Evolutionary conservation across 2,888 invertebrate species (phyloP).

Genomic region (Lasioglossum lativentre): DNA sequence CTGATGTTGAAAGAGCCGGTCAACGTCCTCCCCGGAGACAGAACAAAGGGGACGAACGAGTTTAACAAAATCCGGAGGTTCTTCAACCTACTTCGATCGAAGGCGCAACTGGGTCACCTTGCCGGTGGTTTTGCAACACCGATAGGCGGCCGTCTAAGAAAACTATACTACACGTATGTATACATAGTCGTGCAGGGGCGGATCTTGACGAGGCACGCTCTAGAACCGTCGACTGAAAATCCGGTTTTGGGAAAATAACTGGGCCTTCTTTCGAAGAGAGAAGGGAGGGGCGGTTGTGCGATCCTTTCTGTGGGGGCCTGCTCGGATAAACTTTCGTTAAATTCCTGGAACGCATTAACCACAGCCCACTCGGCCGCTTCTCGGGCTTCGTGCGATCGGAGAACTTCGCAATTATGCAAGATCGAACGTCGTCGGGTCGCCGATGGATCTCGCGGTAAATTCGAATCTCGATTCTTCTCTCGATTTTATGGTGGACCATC

Average conservation of each 20-base stretch:
- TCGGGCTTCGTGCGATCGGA: slow-evolving; percentile 26
- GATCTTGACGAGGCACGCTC: slow-evolving; percentile 6
- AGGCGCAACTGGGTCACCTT: slow-evolving; percentile 80
- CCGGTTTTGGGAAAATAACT: slow-evolving; percentile 79
- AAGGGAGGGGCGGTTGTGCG: not conserved
- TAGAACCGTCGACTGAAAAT: slow-evolving; percentile 70
- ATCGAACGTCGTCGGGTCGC: not conserved
- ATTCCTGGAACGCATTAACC: slow-evolving; percentile 73
- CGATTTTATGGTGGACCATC: not conserved
- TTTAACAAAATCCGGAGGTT: slow-evolving; percentile 40
- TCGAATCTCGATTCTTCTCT: not conserved
- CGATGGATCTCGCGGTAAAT: not conserved
- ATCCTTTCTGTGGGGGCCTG: slow-evolving; percentile 43
- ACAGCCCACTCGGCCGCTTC: slow-evolving; percentile 12
- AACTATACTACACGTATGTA: slow-evolving; percentile 23
- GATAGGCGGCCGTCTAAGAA: slow-evolving; percentile 63
- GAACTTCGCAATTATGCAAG: slow-evolving; percentile 58
- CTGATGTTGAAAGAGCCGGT: not conserved
- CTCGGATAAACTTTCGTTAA: slow-evolving; percentile 52
- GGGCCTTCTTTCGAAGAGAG: slow-evolving; percentile 30
- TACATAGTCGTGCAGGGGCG: slow-evolving; percentile 22
- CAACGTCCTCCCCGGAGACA: not conserved
- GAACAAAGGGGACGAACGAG: slow-evolving; percentile 21
- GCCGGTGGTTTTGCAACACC: slow-evolving; percentile 77
- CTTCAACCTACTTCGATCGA: slow-evolving; percentile 69